Base-by-base conservation (phyloP, 1,140 invertebrate genomes). In the Varroa destructor region DNA sequence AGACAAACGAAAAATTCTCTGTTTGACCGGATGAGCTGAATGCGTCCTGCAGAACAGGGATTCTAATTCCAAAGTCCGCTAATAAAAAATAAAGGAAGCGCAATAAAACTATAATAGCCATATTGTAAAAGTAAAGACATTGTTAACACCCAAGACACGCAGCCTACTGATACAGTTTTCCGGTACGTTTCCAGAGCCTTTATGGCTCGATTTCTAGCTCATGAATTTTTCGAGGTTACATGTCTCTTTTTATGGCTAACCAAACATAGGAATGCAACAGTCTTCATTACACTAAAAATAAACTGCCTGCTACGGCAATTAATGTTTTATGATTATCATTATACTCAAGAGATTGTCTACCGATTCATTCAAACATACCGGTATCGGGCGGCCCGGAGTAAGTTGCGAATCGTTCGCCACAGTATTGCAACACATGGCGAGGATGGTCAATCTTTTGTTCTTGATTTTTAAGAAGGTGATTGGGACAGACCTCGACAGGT, bases 401-500 rank as follows among this genome's bases (percentile, higher is more conserved):
- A 5, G 12, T 12, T 5, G 37, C 61, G 40, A 67, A 4, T 12
- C 61, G 61, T 4, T 67, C 61, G 40, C 61, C 61, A 43, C 46
- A 46, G 46, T 67, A 67, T 40, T 67, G 61, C 61, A 67, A 4
- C 61, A 67, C 46, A 37, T 67, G 61, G 40, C 61, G 40, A 8
- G 61, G 61, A 37, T 67, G 61, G 40, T 67, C 61, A 40, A 67
- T n/a, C 8, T 67, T 67, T 40, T 43, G 46, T 37, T 67, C 46
- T 67, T 67, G 40, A 37, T 67, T 67, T 12, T 67, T 40, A 14
- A 14, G 12, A 46, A 67, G 12, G 40, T 67, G 61, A 46, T 67
- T 67, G 10, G 61, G 61, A 67, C 61, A 67, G 37, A 67, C 61
- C 46, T 67, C 61, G 10, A 67, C 61, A 40, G 61, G 40, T n/a